Base-by-base conservation (phyloP, 1,140 invertebrate species). In the Dinoponera quadriceps region DNA sequence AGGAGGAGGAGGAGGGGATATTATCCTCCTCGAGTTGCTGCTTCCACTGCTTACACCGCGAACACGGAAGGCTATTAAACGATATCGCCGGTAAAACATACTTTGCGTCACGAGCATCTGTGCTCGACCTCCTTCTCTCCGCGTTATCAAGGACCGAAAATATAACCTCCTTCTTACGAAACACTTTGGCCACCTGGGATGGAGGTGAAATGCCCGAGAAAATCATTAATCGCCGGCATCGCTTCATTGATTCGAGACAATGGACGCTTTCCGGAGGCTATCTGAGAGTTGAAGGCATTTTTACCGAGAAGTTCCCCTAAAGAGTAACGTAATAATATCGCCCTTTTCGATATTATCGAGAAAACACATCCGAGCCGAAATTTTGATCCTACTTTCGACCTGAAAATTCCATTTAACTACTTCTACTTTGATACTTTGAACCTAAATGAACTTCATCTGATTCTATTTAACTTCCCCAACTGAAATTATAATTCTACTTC, bases 41-140 rank as follows among this genome's bases (percentile, higher is more conserved):
- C 29, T 66, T 66, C 25, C 60, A 44, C 4, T 66, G 49, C 49
- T 69, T 38, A 55, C 49, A 29, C 57, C 38, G 49, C 54, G 68
- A 69, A 68, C 65, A 57, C 57, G 57, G 48, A 74, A 63, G 68
- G 18, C 16, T 49, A 60, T 73, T 71, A 71, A 71, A 72, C 84
- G 75, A 63, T 87, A 88, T 82, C 66, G 22, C 55, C 38, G 9
- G 20, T 51, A 55, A 84, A 74, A 60, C 62, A 75, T 54, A 88
- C 13, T 82, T 55, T 29, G 54, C 29, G 86, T 82, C 75, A 73
- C 54, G 71, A 77, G 71, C 83, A 87, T 88, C 85, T 85, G 82
- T 44, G 49, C 75, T 68, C 49, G 63, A 68, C 49, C 77, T 87
- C 72, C 57, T 77, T 84, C 7, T 44, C 38, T 11, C 60, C 57